phyloP scores from a whole-genome alignment of 2,113 vertebrate species.

The Cranoglanis bouderius region DNA sequence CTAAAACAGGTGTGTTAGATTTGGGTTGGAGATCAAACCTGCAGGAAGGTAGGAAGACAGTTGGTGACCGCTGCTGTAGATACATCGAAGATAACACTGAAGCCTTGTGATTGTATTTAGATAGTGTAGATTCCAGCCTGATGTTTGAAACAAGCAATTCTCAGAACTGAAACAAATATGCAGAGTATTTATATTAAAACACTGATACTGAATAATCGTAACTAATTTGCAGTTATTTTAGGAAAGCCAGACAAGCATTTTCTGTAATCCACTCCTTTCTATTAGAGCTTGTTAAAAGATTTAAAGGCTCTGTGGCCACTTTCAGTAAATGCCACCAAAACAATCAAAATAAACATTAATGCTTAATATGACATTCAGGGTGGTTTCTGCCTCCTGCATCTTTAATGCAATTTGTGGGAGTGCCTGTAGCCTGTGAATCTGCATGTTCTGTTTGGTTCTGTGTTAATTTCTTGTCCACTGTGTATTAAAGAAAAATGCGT shows the following conservation, averaged over 20 bases:
- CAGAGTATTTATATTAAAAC: neutral
- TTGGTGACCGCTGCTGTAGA: neutral
- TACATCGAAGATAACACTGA: neutral
- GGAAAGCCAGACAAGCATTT: neutral
- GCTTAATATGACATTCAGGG: neutral
- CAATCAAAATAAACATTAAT: neutral
- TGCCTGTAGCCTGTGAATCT: neutral
- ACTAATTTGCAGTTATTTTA: neutral
- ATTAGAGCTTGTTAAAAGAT: neutral
- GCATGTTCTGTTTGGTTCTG: slow-evolving; percentile 29
- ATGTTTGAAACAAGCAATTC: neutral
- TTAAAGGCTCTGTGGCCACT: neutral
- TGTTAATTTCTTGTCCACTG: neutral
- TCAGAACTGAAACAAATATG: neutral
- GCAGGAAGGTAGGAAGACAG: no score
- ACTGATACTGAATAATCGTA: neutral
- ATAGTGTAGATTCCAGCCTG: neutral
- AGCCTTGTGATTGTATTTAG: neutral
- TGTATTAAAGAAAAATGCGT: slow-evolving; percentile 22
- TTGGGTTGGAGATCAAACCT: no score
- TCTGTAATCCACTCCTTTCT: neutral
- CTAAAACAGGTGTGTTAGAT: no score
- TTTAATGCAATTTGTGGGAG: neutral
- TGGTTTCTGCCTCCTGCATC: neutral
- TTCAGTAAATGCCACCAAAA: neutral